Percentiles rank a stretch among this genome's conserved stretches.
phyloP scores from a whole-genome alignment of 2,797 vertebrate genomes.

The Petrocephalus schoutedeni region DNA sequence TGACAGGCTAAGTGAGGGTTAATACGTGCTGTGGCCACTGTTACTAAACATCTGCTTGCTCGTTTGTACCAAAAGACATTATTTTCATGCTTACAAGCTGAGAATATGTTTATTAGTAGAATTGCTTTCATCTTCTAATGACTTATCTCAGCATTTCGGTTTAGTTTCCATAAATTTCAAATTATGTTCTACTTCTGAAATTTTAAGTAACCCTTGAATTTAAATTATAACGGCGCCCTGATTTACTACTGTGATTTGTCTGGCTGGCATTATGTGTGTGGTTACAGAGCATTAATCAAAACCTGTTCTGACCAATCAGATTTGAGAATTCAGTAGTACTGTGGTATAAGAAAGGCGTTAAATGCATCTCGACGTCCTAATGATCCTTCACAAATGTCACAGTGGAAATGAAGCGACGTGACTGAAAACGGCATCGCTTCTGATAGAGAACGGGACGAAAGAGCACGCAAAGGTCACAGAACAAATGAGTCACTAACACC shows the following conservation, averaged over 20 bases:
- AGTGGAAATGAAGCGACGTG: background rate
- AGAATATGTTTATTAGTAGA: background rate
- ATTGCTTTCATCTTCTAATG: background rate
- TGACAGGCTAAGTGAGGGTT: background rate
- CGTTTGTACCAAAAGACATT: background rate
- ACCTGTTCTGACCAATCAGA: background rate
- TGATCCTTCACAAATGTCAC: conserved; percentile 10
- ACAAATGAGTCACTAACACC: background rate
- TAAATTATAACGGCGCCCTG: background rate
- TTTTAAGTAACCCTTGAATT: background rate
- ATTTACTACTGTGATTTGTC: background rate
- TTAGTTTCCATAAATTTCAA: background rate
- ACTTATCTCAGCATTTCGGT: background rate
- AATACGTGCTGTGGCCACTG: background rate
- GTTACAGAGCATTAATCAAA: background rate
- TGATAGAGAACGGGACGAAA: background rate
- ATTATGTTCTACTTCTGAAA: background rate
- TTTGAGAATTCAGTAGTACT: background rate
- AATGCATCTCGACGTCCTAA: background rate
- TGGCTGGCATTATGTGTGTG: background rate
- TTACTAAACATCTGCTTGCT: background rate
- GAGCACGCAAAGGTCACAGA: background rate
- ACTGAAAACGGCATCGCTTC: background rate
- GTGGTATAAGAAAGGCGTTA: background rate
- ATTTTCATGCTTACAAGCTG: background rate